These are phyloP conservation scores for Otus sunia DNA, from an alignment of 2,113 vertebrate species.

Conservation along the genomic window DNA sequence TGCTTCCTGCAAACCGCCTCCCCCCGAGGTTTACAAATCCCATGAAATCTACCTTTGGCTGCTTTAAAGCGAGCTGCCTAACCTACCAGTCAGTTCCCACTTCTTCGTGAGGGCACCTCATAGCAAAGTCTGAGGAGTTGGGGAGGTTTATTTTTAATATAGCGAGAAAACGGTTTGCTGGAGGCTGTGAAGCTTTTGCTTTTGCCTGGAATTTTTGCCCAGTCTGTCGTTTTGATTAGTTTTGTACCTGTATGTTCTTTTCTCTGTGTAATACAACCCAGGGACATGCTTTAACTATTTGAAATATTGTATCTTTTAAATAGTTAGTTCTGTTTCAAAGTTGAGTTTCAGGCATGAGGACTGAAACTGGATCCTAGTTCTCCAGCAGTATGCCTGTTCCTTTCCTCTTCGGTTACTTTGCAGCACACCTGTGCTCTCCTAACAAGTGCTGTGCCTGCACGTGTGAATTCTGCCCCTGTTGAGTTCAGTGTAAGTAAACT, in stretches of 20 bases:
- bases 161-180: background rate
- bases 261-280: fast-evolving
- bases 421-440: background rate
- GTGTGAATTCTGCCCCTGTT: background rate
- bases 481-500: no score
- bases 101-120: background rate
- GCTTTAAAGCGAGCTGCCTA: background rate
- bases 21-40: fast-evolving
- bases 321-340: background rate
- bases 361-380: background rate
- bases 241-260: background rate
- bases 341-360: background rate
- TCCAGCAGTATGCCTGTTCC: background rate
- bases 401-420: no score
- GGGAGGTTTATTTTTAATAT: background rate
- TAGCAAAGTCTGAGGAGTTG: background rate
- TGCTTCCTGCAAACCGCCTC: background rate
- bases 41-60: background rate
- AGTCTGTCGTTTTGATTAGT: background rate
- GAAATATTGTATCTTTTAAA: background rate
- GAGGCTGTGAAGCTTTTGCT: background rate
- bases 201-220: background rate
- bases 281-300: background rate
- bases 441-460: background rate
- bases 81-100: background rate